Percentiles rank a stretch among this genome's conserved stretches.
These are phyloP conservation scores for Platorchestia sp. DNA, from an alignment of 1,140 invertebrate species.

Conservation along the genomic window DNA sequence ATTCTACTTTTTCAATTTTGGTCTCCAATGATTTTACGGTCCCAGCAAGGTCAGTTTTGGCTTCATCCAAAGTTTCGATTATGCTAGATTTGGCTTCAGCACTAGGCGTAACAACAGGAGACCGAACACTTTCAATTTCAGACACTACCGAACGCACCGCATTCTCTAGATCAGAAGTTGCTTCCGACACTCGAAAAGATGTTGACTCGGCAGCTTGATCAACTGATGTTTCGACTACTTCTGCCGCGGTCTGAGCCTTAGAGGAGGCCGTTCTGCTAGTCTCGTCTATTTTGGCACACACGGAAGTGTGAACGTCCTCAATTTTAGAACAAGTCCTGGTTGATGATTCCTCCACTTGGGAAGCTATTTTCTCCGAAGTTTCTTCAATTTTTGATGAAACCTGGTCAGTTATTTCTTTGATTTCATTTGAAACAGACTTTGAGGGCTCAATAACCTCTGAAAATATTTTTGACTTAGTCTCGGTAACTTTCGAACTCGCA, in stretches of 20 bases:
- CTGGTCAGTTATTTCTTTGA: not conserved
- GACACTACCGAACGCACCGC: not conserved
- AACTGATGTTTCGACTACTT: not conserved
- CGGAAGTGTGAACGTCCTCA: not conserved
- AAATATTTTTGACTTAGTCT: not conserved
- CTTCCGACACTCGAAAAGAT: not conserved
- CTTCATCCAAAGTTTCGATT: not conserved
- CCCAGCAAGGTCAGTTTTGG: not conserved
- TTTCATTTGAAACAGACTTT: slow-evolving; percentile 15
- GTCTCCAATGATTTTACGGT: not conserved
- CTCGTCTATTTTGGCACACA: not conserved
- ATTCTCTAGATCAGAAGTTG: not conserved
- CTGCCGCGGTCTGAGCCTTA: not conserved
- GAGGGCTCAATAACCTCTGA: not conserved
- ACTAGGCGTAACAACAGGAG: not conserved
- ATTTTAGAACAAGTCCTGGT: too few relatives aligned
- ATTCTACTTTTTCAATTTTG: not conserved
- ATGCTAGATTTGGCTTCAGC: not conserved
- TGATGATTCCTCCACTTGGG: too few relatives aligned
- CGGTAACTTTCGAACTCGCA: not conserved
- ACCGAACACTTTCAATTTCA: not conserved
- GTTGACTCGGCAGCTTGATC: not conserved
- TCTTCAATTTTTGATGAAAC: not conserved
- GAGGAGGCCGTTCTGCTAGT: not conserved
- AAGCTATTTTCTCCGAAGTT: not conserved